Conservation (phyloP, 2,113 vertebrate genomes). For the Raja brachyura region DNA sequence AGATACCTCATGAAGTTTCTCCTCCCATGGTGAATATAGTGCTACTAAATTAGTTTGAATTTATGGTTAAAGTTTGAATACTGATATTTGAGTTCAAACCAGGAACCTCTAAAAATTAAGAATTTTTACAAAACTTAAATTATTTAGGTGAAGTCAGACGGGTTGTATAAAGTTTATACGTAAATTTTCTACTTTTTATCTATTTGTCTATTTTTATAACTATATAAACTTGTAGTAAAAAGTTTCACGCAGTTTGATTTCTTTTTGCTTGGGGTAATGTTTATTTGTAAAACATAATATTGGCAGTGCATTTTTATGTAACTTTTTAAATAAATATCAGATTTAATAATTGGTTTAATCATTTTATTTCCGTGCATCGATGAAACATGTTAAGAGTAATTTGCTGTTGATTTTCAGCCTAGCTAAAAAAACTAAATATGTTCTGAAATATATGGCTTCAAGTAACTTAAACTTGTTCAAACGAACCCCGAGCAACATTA, state of each 20-base stretch:
- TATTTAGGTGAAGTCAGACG: neutral
- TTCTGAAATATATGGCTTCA: no score
- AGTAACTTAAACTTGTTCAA: neutral
- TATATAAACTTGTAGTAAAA: neutral
- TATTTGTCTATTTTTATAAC: neutral
- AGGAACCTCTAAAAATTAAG: neutral
- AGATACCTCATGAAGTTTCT: neutral
- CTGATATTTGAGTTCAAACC: neutral
- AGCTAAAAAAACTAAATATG: neutral
- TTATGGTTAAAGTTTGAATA: neutral
- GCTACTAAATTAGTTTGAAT: neutral
- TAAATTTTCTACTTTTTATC: neutral
- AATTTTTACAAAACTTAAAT: constrained; percentile 20
- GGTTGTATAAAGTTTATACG: neutral
- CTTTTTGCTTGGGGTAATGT: neutral
- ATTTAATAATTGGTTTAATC: neutral
- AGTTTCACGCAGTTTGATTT: neutral
- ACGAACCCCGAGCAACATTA: no score
- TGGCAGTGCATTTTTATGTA: neutral
- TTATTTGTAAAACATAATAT: neutral
- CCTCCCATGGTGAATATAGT: neutral
- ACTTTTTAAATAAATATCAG: constrained; percentile 33
- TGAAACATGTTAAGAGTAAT: neutral
- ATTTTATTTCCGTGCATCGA: neutral
- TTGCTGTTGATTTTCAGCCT: neutral